Conservation (phyloP, 2,113 vertebrate genomes). For the Cathartes aura region DNA sequence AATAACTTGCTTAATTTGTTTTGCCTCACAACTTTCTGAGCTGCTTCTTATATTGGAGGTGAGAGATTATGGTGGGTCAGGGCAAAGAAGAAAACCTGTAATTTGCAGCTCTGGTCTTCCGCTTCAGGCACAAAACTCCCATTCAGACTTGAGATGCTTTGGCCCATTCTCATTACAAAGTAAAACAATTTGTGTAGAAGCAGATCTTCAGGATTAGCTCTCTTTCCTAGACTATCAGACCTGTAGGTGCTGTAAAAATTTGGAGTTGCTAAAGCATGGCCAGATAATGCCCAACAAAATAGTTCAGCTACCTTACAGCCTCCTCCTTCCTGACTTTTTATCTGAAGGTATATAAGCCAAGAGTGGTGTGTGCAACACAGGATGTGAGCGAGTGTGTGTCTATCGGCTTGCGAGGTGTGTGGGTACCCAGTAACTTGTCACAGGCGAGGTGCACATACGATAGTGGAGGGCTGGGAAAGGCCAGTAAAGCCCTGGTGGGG, state of each 20-base stretch:
- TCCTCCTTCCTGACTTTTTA: background rate
- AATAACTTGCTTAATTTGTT: background rate
- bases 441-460: fast-evolving
- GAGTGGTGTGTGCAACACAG: background rate
- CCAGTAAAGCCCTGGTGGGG: background rate
- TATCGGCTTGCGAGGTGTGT: fast-evolving
- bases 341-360: background rate
- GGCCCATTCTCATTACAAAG: background rate
- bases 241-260: background rate
- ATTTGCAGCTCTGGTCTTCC: background rate
- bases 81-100: background rate
- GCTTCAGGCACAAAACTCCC: background rate
- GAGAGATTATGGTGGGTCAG: background rate
- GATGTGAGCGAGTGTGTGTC: background rate
- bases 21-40: background rate
- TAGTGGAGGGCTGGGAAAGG: background rate
- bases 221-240: background rate
- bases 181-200: background rate
- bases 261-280: background rate
- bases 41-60: background rate
- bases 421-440: background rate
- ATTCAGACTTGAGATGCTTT: background rate
- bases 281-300: background rate
- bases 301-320: background rate
- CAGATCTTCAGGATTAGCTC: background rate